Percentiles rank a stretch among this genome's conserved stretches.
These are phyloP conservation scores for Lordiphosa andalusiaca DNA, from an alignment of 2,888 invertebrate species.

Conservation along the genomic window DNA sequence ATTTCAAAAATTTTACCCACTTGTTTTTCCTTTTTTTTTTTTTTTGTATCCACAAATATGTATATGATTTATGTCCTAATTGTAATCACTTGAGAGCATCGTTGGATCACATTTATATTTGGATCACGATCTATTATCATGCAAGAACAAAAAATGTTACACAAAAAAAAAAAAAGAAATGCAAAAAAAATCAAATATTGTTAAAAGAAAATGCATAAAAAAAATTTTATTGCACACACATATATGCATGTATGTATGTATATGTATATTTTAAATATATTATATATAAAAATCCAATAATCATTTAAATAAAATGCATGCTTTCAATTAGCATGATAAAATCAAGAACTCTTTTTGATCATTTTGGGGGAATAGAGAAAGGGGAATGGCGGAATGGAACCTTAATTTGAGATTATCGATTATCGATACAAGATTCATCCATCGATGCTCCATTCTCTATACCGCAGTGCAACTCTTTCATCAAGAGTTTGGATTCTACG, in stretches of 20 bases:
- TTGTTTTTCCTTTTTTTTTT: conserved; percentile 17
- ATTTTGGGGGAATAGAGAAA: neutral
- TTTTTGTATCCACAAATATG: conserved; percentile 34
- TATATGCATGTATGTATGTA: conserved; percentile 37
- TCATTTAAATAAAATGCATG: conserved; percentile 56
- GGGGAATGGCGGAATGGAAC: too few relatives aligned
- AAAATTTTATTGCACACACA: conserved; percentile 19
- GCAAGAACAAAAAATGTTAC: conserved; percentile 31
- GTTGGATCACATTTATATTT: conserved; percentile 6
- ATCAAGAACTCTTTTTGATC: conserved; percentile 18
- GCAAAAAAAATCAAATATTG: conserved; percentile 25
- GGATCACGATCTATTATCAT: conserved; percentile 7
- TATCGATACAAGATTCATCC: too few relatives aligned
- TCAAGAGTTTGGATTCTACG: too few relatives aligned
- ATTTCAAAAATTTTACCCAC: conserved; percentile 36
- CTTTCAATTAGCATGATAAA: conserved; percentile 39
- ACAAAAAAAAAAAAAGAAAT: conserved; percentile 41
- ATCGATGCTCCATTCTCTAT: too few relatives aligned
- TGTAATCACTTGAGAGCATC: conserved; percentile 33
- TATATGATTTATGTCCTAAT: conserved; percentile 48
- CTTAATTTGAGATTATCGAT: too few relatives aligned
- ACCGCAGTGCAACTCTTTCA: too few relatives aligned
- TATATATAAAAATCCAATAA: conserved; percentile 27
- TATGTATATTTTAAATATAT: conserved; percentile 31
- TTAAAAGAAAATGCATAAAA: conserved; percentile 36